phyloP scores from a whole-genome alignment of 2,797 vertebrate genomes.

The Myioborus melanocephalus region DNA sequence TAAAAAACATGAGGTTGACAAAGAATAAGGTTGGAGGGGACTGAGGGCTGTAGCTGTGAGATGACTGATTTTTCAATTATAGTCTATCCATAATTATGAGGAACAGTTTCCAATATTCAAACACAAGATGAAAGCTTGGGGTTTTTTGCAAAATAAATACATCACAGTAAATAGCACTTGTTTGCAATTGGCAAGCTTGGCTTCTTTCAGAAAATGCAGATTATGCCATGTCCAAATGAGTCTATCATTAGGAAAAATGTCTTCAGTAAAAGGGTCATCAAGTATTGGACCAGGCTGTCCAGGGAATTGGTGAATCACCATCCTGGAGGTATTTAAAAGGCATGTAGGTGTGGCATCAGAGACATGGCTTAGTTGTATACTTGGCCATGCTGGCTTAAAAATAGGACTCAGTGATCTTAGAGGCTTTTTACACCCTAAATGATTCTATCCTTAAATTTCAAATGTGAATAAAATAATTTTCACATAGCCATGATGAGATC shows the following conservation, averaged over 20 bases:
- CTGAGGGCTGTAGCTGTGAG: not conserved
- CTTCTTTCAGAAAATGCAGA: not conserved
- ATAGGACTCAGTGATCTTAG: not conserved
- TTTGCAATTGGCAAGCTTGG: not conserved
- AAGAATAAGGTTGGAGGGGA: not conserved
- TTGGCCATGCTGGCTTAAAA: not conserved
- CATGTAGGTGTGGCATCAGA: not conserved
- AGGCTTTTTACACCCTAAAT: not conserved
- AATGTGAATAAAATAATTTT: not conserved
- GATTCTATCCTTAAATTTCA: not conserved
- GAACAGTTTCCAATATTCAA: not conserved
- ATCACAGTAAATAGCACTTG: not conserved
- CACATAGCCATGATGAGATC: fast-evolving
- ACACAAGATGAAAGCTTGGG: not conserved
- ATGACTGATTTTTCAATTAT: not conserved
- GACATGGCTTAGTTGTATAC: not conserved
- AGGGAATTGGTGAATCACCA: not conserved
- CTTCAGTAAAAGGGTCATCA: not conserved
- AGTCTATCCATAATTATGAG: not conserved
- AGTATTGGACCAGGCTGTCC: not conserved
- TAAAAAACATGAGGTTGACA: not conserved
- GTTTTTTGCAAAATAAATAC: not conserved
- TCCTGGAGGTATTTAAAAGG: not conserved
- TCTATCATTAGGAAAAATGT: not conserved
- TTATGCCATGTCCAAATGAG: not conserved